A percentile compares a stretch with the other conserved stretches of the same genome.
These are phyloP conservation scores for Montipora efflorescens DNA, from an alignment of 64 coral and sea anemone genomes.

Conservation along the genomic window DNA sequence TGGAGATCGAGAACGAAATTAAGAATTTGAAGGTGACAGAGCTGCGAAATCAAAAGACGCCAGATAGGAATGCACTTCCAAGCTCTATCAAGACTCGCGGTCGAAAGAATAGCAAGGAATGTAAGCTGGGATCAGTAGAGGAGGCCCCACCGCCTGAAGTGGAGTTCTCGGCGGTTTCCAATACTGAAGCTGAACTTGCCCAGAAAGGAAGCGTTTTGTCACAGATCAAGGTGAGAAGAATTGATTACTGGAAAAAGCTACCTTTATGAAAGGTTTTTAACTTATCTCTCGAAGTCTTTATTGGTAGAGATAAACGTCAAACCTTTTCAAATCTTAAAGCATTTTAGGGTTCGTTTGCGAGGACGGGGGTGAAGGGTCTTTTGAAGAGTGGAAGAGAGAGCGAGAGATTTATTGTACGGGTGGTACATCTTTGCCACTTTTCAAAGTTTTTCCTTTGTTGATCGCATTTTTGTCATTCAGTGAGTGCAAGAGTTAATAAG, in stretches of 20 bases:
- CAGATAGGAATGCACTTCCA: slow-evolving; percentile 19
- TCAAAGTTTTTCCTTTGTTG: too few species aligned
- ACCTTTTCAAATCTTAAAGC: too few species aligned
- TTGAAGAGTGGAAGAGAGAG: too few species aligned
- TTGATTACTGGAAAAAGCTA: neutral
- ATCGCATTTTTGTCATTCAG: too few species aligned
- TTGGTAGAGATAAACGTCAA: too few species aligned
- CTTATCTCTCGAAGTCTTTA: too few species aligned
- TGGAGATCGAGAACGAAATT: slow-evolving; percentile 87
- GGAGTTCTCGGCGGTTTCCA: slow-evolving; percentile 5
- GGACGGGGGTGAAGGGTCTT: too few species aligned
- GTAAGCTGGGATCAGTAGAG: slow-evolving; percentile 42
- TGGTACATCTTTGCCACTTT: too few species aligned
- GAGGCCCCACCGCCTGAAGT: neutral
- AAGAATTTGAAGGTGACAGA: slow-evolving; percentile 81
- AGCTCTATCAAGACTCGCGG: slow-evolving; percentile 13
- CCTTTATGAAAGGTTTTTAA: too few species aligned
- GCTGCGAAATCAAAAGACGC: slow-evolving; percentile 67
- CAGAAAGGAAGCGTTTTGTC: slow-evolving; percentile 80
- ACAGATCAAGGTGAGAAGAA: slow-evolving; percentile 74
- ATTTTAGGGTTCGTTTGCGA: too few species aligned
- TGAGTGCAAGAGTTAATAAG: too few species aligned
- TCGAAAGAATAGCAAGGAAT: slow-evolving; percentile 70
- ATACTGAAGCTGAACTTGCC: slow-evolving; percentile 19
- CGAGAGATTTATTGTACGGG: too few species aligned